Percentiles rank a stretch among this genome's conserved stretches.
Conservation (phyloP, 2,113 vertebrate species). For the Chaetops frenatus region DNA sequence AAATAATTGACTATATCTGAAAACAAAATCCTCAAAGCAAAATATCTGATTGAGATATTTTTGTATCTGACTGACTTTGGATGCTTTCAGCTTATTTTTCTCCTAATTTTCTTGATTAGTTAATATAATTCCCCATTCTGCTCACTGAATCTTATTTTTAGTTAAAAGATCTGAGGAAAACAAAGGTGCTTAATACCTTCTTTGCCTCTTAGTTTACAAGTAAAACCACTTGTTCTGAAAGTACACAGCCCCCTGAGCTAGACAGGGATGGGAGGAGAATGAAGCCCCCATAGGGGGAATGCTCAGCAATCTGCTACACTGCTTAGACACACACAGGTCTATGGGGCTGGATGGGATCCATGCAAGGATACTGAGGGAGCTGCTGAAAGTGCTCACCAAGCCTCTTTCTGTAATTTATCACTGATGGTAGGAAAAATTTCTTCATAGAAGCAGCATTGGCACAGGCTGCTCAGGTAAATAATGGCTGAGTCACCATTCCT, state of each 20-base stretch:
- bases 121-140: not conserved
- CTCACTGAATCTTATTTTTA: not conserved
- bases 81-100: not conserved
- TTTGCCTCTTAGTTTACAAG: not conserved
- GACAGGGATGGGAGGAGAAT: not conserved
- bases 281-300: not conserved
- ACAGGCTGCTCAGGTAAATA: not conserved
- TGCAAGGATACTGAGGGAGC: not conserved
- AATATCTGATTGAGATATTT: not conserved
- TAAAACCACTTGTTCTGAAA: not conserved
- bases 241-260: not conserved
- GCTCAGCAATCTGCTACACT: accelerated
- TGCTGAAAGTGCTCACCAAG: not conserved
- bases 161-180: not conserved
- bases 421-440: not conserved
- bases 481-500: not conserved
- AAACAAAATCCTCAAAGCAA: not conserved
- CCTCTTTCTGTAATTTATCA: not conserved
- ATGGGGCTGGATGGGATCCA: not conserved
- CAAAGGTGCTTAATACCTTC: not conserved
- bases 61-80: not conserved
- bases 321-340: accelerated
- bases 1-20: not conserved
- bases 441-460: not conserved
- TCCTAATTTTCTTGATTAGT: not conserved